phyloP scores from a whole-genome alignment of 2,113 vertebrate species.

The Argyrosomus japonicus region DNA sequence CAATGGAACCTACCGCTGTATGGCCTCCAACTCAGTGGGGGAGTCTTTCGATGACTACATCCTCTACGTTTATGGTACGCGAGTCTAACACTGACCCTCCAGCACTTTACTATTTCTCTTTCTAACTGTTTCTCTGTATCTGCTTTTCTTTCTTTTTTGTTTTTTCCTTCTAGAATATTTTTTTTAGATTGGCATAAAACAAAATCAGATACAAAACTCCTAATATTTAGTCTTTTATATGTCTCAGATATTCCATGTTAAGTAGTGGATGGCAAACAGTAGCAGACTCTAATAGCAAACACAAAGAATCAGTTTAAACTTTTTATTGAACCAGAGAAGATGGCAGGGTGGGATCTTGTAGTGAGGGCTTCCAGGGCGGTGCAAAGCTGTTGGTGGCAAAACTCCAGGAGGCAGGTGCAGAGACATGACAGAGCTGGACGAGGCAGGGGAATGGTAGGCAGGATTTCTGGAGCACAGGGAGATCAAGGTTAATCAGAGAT shows the following conservation, averaged over 20 bases:
- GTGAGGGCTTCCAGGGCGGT: too few relatives aligned
- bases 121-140: neutral
- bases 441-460: too few relatives aligned
- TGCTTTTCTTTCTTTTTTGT: neutral
- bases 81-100: conserved; percentile 29
- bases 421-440: too few relatives aligned
- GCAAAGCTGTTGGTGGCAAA: too few relatives aligned
- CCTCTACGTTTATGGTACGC: conserved; percentile 97
- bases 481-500: too few relatives aligned
- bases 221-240: neutral
- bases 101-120: neutral
- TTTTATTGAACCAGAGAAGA: too few relatives aligned
- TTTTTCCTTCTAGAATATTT: neutral
- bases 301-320: too few relatives aligned
- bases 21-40: conserved; percentile 93
- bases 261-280: too few relatives aligned
- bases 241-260: neutral
- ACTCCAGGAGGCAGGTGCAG: too few relatives aligned
- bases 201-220: neutral
- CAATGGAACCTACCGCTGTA: conserved; percentile 98
- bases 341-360: too few relatives aligned
- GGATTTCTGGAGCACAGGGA: too few relatives aligned
- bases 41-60: conserved; percentile 95
- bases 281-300: too few relatives aligned
- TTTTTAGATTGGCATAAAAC: neutral